Percentiles rank a stretch among this genome's conserved stretches.
Conservation (phyloP, 2,797 vertebrate genomes). For the Ctenosaura bakeri region DNA sequence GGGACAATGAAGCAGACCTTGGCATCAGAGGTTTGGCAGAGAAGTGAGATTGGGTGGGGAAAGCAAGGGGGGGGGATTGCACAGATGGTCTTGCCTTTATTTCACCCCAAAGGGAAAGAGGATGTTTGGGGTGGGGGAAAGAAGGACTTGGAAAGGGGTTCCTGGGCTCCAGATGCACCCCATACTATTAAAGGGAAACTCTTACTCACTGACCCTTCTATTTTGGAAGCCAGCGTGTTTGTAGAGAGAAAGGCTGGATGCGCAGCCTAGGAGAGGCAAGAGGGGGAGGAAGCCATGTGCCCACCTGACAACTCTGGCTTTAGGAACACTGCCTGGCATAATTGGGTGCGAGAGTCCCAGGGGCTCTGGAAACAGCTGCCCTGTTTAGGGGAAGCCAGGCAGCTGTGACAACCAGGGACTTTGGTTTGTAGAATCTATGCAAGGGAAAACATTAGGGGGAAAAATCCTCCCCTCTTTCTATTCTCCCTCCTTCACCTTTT, state of each 20-base stretch:
- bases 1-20: conserved; percentile 43
- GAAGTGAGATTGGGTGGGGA: conserved; percentile 37
- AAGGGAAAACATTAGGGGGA: neutral
- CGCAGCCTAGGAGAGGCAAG: neutral
- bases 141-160: conserved; percentile 21
- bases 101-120: conserved; percentile 39
- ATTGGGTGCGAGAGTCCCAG: neutral
- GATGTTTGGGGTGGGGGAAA: neutral
- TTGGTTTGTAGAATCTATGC: neutral
- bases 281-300: neutral
- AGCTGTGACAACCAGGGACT: conserved; percentile 4
- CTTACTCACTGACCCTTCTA: neutral
- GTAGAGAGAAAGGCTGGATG: neutral
- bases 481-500: too few species aligned
- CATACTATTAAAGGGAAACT: neutral
- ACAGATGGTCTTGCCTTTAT: conserved; percentile 56
- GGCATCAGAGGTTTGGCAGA: conserved; percentile 51
- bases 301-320: neutral
- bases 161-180: conserved; percentile 13
- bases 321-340: conserved; percentile 5
- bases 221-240: neutral
- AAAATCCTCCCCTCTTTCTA: neutral
- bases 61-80: conserved; percentile 11
- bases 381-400: conserved; percentile 1
- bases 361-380: conserved; percentile 10